Percentiles rank a stretch among this genome's conserved stretches.
These are phyloP conservation scores for Clytia hemisphaerica DNA, from an alignment of 30 jellyfish, hydroid and myxozoan genomes.

Conservation along the genomic window DNA sequence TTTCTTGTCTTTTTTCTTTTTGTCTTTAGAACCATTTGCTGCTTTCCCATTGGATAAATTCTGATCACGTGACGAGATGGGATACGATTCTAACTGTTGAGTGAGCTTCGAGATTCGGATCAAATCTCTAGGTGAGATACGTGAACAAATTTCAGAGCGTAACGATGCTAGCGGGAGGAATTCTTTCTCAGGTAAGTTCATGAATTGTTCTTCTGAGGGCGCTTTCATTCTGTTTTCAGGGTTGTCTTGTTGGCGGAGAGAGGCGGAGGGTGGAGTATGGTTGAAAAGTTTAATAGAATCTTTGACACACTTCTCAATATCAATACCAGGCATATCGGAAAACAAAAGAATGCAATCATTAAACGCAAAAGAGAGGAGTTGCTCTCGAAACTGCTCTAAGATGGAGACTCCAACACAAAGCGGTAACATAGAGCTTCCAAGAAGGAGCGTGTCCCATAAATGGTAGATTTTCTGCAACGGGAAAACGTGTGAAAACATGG, in stretches of 20 bases:
- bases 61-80: not conserved
- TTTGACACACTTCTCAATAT: slow-evolving; percentile 75
- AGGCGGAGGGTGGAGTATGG: slow-evolving; percentile 94
- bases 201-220: slow-evolving; percentile 83
- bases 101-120: slow-evolving; percentile 61
- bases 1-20: slow-evolving; percentile 40
- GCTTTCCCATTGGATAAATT: not conserved
- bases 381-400: slow-evolving; percentile 69
- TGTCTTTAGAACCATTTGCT: slow-evolving; percentile 10
- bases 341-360: slow-evolving; percentile 82
- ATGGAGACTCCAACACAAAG: slow-evolving; percentile 88
- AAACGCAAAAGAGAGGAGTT: slow-evolving; percentile 60
- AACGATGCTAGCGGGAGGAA: slow-evolving; percentile 59
- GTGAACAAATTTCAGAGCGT: slow-evolving; percentile 62
- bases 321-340: slow-evolving; percentile 98
- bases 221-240: slow-evolving; percentile 66
- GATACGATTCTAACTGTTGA: slow-evolving; percentile 32
- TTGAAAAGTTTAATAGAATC: slow-evolving; percentile 72
- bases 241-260: slow-evolving; percentile 64
- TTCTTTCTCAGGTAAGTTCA: slow-evolving; percentile 86
- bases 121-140: slow-evolving; percentile 86
- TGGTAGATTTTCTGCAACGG: slow-evolving; percentile 80
- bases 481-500: slow-evolving; percentile 66
- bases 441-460: slow-evolving; percentile 91
- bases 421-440: slow-evolving; percentile 92